Evolutionary conservation across 2,113 vertebrate species (phyloP).

Genomic region (Barbus barbus): DNA sequence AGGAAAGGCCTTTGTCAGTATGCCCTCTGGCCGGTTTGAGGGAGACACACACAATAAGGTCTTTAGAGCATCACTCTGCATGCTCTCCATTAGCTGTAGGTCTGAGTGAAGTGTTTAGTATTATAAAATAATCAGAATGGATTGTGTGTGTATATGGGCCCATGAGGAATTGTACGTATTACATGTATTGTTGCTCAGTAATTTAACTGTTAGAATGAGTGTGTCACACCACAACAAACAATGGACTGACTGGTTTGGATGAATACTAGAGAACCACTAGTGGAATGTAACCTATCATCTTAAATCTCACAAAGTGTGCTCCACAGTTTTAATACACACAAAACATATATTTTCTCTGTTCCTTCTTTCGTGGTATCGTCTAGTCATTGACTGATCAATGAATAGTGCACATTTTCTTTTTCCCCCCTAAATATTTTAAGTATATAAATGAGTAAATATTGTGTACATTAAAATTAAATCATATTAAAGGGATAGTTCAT

Average conservation of each 20-base stretch:
- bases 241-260: not conserved
- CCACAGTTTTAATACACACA: too few relatives aligned
- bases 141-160: not conserved
- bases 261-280: not conserved
- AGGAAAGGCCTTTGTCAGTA: slow-evolving; percentile 39
- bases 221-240: not conserved
- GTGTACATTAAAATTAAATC: not conserved
- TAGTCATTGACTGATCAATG: too few relatives aligned
- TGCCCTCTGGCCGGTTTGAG: slow-evolving; percentile 30
- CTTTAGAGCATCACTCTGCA: slow-evolving; percentile 51
- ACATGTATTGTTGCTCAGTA: not conserved
- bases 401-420: not conserved
- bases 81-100: slow-evolving; percentile 38
- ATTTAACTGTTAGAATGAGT: slow-evolving; percentile 4
- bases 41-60: slow-evolving; percentile 16
- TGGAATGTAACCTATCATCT: slow-evolving; percentile 45
- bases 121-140: slow-evolving; percentile 20
- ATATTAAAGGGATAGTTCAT: not conserved
- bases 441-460: not conserved
- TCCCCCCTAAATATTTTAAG: too few relatives aligned
- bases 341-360: too few relatives aligned
- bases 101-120: slow-evolving; percentile 37
- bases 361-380: not conserved
- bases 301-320: not conserved
- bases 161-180: not conserved